Conservation (phyloP, 53 echinoderm and acorn worm genomes). For the Mesocentrotus franciscanus region DNA sequence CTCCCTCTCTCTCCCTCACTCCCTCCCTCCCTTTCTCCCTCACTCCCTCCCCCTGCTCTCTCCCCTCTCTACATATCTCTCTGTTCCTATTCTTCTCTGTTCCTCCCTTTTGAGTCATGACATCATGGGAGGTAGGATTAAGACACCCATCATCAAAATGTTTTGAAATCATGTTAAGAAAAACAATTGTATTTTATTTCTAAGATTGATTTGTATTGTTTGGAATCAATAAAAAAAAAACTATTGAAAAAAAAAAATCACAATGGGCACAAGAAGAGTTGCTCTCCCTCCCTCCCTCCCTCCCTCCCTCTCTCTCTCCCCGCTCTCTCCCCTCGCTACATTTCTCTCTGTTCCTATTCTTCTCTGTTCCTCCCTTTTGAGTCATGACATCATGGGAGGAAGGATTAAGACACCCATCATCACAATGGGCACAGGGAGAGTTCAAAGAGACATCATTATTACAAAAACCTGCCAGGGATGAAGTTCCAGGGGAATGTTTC, state of each 20-base stretch:
- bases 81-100: no score
- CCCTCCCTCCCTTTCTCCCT: no score
- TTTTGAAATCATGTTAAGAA: no score
- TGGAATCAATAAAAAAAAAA: no score
- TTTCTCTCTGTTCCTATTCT: neutral
- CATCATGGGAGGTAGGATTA: neutral
- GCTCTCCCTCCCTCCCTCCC: neutral
- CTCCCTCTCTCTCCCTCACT: neutral
- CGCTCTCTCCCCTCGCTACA: no score
- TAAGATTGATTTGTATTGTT: no score
- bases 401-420: slow-evolving; percentile 17
- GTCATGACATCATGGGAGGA: neutral
- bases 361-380: neutral
- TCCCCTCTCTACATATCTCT: neutral
- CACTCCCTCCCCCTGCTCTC: neutral
- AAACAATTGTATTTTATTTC: no score
- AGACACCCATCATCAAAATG: no score
- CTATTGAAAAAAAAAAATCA: no score
- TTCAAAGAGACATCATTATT: slow-evolving; percentile 1
- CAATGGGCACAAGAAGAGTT: neutral
- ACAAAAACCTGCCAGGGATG: slow-evolving; percentile 14
- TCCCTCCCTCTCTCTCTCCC: neutral
- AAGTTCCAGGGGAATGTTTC: neutral
- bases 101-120: neutral
- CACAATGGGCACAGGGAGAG: neutral